Base-by-base conservation (phyloP, 2,888 invertebrate genomes). In the Herminia tarsipennalis region DNA sequence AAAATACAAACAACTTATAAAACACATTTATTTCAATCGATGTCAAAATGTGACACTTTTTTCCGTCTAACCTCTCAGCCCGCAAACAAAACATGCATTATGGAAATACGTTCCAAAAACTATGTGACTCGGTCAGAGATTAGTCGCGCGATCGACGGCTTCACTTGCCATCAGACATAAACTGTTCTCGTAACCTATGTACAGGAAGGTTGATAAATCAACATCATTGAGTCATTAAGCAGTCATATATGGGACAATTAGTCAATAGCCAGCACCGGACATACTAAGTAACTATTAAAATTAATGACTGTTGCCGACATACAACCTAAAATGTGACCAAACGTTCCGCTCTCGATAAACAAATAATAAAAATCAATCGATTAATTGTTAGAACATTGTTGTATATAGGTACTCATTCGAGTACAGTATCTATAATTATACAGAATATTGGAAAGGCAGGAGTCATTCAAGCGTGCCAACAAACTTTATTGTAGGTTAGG, bases 371-470 rank as follows among this genome's bases (percentile, higher is more conserved):
- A 55, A 46, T 50, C 30, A 38, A 44, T 48, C 38, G 18, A 41
- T 51, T 40, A 35, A 46, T 55, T 55, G 50, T 33, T 21, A 39
- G 14, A 32, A 28, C 35, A 34, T 14, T 25, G 35, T 28, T 25
- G 18, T n/a, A n/a, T n/a, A n/a, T n/a, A n/a, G n/a, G n/a, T 29
- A 45, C 30, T 24, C 12, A 27, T 49, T 8, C 34, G 39, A 44
- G 45, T 57, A 53, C 50, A 43, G 41, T 57, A 64, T 56, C 53
- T 66, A 69, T 64, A 67, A 61, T 65, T 63, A 56, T 30, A 43
- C 41, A 39, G 29, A 38, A 41, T 62, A 70, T 72, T 75, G 57
- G 74, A 75, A 73, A 73, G 72, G 72, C 57, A 53, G 16, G 34
- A 57, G 27, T 38, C 56, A 54, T 44, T 72, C 58, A 65, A 70